These are phyloP conservation scores for Siniperca undulata DNA, from an alignment of 2,797 vertebrate species.

Conservation along the genomic window DNA sequence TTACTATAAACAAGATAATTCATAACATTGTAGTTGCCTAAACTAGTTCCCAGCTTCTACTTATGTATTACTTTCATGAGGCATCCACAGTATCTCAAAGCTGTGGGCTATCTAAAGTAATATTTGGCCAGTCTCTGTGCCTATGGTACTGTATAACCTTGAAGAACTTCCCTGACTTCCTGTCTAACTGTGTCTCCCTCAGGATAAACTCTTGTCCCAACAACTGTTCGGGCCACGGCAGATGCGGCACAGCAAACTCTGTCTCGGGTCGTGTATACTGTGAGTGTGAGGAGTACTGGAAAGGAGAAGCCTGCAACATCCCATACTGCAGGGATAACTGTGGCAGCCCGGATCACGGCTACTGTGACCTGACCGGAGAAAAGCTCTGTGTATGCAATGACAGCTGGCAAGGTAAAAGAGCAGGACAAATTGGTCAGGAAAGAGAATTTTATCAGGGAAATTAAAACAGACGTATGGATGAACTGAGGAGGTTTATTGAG, in stretches of 20 bases:
- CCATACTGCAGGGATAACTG: conserved; percentile 95
- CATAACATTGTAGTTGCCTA: not conserved
- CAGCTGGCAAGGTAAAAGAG: conserved; percentile 93
- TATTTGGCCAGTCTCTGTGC: not conserved
- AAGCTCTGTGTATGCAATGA: conserved; percentile 96
- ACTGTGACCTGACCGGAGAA: conserved; percentile 95
- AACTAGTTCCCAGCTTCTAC: not conserved
- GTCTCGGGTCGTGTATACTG: conserved; percentile 90
- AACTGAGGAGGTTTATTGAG: not conserved
- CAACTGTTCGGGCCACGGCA: conserved; percentile 95
- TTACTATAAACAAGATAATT: not conserved
- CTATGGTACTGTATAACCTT: not conserved
- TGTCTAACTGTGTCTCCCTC: conserved; percentile 24
- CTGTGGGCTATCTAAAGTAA: not conserved
- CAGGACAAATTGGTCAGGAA: not conserved
- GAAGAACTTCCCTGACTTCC: conserved; percentile 17
- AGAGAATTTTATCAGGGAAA: not conserved
- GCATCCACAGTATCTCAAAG: not conserved
- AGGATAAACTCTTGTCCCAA: conserved; percentile 97
- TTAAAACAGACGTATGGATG: not conserved
- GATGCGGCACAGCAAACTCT: conserved; percentile 90
- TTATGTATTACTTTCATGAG: not conserved
- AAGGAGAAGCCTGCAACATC: conserved; percentile 95
- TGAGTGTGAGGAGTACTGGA: conserved; percentile 96
- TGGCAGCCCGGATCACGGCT: conserved; percentile 93